These are phyloP conservation scores for Scaptomyza pallida DNA, from an alignment of 1,140 invertebrate species.

Conservation along the genomic window DNA sequence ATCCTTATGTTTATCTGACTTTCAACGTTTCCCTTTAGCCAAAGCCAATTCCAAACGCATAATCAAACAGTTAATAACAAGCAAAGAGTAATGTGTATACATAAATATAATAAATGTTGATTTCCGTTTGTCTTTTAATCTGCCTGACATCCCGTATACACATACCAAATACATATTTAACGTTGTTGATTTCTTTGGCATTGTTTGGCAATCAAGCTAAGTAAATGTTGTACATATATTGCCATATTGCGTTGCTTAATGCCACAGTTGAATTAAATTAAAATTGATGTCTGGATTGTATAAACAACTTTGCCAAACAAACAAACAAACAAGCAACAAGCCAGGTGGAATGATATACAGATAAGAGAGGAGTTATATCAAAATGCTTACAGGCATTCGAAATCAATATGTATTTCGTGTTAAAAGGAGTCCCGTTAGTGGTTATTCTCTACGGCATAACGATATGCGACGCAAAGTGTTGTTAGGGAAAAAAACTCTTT, in stretches of 20 bases:
- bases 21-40: no score
- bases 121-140: neutral
- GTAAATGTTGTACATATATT: conserved; percentile 42
- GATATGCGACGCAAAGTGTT: neutral
- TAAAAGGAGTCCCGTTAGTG: neutral
- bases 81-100: conserved; percentile 1
- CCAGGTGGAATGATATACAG: neutral
- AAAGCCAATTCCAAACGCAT: no score
- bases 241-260: conserved; percentile 15
- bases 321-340: neutral
- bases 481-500: neutral
- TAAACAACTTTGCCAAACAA: neutral
- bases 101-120: conserved; percentile 25
- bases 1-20: no score
- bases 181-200: conserved; percentile 16
- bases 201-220: conserved; percentile 52
- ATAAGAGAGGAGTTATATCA: neutral
- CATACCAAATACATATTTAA: conserved; percentile 11
- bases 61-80: no score
- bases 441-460: neutral
- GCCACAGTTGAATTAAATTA: conserved; percentile 50
- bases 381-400: neutral
- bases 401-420: neutral
- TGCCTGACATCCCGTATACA: neutral
- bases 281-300: conserved; percentile 45